phyloP scores from a whole-genome alignment of 2,888 invertebrate genomes.

The Candidula unifasciata region DNA sequence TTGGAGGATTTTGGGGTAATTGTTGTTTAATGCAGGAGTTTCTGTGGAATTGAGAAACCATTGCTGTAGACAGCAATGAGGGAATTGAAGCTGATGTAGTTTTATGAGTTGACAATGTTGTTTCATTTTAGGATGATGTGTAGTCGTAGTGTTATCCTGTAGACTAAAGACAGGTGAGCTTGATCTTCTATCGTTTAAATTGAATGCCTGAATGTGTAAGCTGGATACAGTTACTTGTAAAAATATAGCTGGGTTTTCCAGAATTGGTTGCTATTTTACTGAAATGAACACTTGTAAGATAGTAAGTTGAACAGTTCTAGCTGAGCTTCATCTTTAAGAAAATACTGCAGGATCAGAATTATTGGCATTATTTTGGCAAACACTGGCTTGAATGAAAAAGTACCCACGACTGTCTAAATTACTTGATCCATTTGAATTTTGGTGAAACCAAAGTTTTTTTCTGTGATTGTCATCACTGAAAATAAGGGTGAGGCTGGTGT shows the following conservation, averaged over 20 bases:
- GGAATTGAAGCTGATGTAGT: background rate
- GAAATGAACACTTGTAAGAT: constrained; percentile 6
- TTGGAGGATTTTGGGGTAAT: background rate
- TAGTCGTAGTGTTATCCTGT: background rate
- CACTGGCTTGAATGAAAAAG: background rate
- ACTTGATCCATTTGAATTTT: background rate
- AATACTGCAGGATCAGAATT: background rate
- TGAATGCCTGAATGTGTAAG: background rate
- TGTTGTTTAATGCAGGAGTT: background rate
- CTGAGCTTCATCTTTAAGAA: background rate
- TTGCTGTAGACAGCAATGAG: background rate
- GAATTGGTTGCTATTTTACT: background rate
- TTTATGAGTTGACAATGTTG: background rate
- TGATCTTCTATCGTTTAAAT: background rate
- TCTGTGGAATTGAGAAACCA: background rate
- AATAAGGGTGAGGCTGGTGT: background rate
- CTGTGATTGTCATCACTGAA: background rate
- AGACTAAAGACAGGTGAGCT: background rate
- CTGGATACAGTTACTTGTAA: background rate
- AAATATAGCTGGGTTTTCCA: background rate
- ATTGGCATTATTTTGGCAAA: background rate
- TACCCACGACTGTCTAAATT: background rate
- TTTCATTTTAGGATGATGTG: background rate
- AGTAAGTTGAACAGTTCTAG: background rate
- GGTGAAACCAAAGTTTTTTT: background rate